Evolutionary conservation across 37 sponge, comb jelly and placozoan genomes (phyloP), one percentile per base, ranked within the genome.

Genomic region (Aphrocallistes beatrix): DNA sequence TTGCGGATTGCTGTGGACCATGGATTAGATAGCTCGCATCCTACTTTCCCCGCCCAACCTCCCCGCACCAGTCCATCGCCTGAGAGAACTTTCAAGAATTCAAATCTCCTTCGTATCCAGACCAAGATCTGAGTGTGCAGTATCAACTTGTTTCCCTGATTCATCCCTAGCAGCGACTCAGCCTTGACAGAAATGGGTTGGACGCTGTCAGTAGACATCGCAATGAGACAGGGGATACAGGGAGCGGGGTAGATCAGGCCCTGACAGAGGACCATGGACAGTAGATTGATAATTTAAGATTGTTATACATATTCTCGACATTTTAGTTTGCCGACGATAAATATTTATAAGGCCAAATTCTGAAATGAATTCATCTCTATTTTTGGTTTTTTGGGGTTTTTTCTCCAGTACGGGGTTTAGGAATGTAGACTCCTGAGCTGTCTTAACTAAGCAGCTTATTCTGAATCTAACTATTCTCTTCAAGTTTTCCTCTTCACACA

Each of bases 211-310:
- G 99, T 95, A 39, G 88, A 90, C 83, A 95, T 89, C 0, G 94
- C 90, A 9, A 97, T 97, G 36, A 97, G 89, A 69, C 89, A 95
- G 8, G 96, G 92, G 39, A 95, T 84, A 88, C 94, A 94, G 28
- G 75, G 91, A 0, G 90, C 89, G 3, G 99, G 99, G 86, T 95
- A 95, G 51, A 97, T 90, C 34, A 97, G 90, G 34, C 99, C 99
- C 42, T 93, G 92, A 36, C 88, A 51, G 10, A 97, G 86, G 37
- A 97, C 90, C 38, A 90, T 86, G 13, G 88, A 83, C 1, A 97
- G 34, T 6, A 60, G 75, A 13, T 30, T 28, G 3, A 30, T 60
- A 6, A 60, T 60, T 3, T 60, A 30, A 60, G 75, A 60, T 3
- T n/a, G n/a, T n/a, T n/a, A n/a, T n/a, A n/a, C n/a, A n/a, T n/a